Percentiles rank a stretch among this genome's conserved stretches.
Evolutionary conservation across 2,797 vertebrate species (phyloP).

Genomic region (Cygnus olor): DNA sequence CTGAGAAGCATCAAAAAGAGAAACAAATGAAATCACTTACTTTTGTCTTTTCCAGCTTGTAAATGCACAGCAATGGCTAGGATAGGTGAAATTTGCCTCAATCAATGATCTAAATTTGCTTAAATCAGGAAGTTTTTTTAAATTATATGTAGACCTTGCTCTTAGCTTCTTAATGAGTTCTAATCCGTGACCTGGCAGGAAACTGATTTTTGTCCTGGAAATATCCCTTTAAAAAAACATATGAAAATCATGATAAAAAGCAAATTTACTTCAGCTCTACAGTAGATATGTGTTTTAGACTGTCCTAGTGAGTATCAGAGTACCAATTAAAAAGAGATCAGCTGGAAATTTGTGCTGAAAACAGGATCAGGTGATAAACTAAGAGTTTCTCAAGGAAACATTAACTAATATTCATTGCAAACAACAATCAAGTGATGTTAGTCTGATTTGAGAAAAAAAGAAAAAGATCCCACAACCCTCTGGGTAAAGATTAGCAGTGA

Average conservation of each 20-base stretch:
- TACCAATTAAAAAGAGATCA: not conserved
- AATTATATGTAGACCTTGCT: conserved; percentile 84
- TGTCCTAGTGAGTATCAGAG: not conserved
- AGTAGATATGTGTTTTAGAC: not conserved
- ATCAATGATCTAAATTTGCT: conserved; percentile 84
- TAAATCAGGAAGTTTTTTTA: conserved; percentile 92
- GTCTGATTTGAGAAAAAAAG: not conserved
- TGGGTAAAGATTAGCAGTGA: not conserved
- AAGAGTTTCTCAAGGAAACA: not conserved
- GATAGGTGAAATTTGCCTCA: conserved; percentile 91
- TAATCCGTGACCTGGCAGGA: conserved; percentile 87
- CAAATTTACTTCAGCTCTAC: not conserved
- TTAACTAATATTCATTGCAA: not conserved
- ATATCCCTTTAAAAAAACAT: conserved; percentile 87
- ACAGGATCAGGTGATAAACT: not conserved
- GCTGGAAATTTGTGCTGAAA: not conserved
- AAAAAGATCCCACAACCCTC: not conserved
- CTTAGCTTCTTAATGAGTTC: conserved; percentile 86
- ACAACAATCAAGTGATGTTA: not conserved
- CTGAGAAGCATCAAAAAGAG: not conserved
- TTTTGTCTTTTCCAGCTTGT: conserved; percentile 84
- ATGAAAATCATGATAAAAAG: conserved; percentile 1
- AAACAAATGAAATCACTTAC: conserved; percentile 71
- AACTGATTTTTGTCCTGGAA: conserved; percentile 88
- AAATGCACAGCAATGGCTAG: conserved; percentile 98